A percentile compares a stretch with the other conserved stretches of the same genome.
Conservation (phyloP, 92 coral and sea anemone species). For the Virgularia gustaviana region DNA sequence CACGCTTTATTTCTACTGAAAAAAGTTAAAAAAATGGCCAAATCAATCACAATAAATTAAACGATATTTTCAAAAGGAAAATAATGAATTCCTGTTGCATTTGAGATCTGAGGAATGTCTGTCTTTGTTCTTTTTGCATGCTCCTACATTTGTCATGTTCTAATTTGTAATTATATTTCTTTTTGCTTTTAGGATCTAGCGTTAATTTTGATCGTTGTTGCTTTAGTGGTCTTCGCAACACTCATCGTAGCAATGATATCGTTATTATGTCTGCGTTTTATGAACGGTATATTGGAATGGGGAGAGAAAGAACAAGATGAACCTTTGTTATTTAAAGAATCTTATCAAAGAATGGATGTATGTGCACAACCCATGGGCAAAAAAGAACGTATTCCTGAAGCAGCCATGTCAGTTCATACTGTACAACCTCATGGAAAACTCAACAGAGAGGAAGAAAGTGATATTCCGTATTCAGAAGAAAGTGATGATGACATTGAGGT, state of each 20-base stretch:
- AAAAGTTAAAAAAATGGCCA: background rate
- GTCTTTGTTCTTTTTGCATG: background rate
- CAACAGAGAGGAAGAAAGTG: constrained; percentile 32
- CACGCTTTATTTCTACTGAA: background rate
- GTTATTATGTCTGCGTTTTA: constrained; percentile 27
- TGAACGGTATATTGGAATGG: constrained; percentile 33
- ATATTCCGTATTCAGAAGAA: constrained; percentile 34
- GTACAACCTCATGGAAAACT: constrained; percentile 21
- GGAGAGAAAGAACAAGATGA: constrained; percentile 19
- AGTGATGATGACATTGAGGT: constrained; percentile 30
- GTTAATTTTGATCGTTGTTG: background rate
- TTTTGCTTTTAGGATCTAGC: background rate
- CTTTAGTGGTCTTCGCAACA: background rate
- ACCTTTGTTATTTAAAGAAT: background rate
- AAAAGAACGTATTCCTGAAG: constrained; percentile 13
- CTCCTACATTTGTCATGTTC: background rate
- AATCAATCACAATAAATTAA: too few relatives aligned
- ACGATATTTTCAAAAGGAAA: background rate
- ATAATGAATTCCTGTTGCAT: too few relatives aligned
- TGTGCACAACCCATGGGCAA: background rate
- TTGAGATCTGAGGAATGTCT: too few relatives aligned
- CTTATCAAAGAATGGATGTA: constrained; percentile 14
- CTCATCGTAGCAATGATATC: constrained; percentile 10
- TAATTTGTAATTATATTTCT: background rate
- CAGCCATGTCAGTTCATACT: constrained; percentile 27